Evolutionary conservation across 2,888 invertebrate species (phyloP).

Genomic region (Aleiodes leptofemur): DNA sequence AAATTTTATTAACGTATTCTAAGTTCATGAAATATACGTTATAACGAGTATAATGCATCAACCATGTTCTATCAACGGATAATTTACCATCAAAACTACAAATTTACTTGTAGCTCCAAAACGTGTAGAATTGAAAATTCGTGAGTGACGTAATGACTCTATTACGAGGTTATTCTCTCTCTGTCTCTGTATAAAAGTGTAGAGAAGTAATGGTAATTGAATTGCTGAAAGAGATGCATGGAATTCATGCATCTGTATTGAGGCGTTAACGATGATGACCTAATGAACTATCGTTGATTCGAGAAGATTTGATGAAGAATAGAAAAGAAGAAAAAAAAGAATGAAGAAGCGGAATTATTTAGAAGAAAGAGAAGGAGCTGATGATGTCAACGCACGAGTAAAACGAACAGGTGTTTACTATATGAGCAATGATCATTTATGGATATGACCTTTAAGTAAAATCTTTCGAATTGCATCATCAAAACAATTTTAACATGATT

Average conservation of each 20-base stretch:
- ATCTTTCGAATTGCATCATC: conserved; percentile 22
- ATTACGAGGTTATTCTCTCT: neutral
- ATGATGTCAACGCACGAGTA: conserved; percentile 41
- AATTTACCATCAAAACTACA: neutral
- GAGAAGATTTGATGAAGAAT: conserved; percentile 3
- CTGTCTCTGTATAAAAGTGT: neutral
- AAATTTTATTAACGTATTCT: too few species aligned
- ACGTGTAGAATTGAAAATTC: conserved; percentile 17
- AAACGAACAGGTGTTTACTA: conserved; percentile 33
- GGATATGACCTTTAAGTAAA: conserved; percentile 35
- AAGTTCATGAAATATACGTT: too few species aligned
- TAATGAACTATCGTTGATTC: conserved; percentile 54
- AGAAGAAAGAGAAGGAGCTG: conserved; percentile 11
- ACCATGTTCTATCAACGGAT: neutral
- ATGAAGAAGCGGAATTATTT: conserved; percentile 3
- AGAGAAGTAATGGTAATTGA: neutral
- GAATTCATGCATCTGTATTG: conserved; percentile 5
- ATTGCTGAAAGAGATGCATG: neutral
- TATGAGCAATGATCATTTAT: conserved; percentile 27
- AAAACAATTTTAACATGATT: conserved; percentile 18
- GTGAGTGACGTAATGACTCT: conserved; percentile 31
- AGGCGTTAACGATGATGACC: conserved; percentile 54
- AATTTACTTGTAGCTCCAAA: neutral
- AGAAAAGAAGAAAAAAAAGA: neutral
- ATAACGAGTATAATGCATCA: too few species aligned